Evolutionary conservation across 1,140 invertebrate genomes (phyloP), one percentile per base, ranked within the genome.

Genomic region (Tenebrio molitor): DNA sequence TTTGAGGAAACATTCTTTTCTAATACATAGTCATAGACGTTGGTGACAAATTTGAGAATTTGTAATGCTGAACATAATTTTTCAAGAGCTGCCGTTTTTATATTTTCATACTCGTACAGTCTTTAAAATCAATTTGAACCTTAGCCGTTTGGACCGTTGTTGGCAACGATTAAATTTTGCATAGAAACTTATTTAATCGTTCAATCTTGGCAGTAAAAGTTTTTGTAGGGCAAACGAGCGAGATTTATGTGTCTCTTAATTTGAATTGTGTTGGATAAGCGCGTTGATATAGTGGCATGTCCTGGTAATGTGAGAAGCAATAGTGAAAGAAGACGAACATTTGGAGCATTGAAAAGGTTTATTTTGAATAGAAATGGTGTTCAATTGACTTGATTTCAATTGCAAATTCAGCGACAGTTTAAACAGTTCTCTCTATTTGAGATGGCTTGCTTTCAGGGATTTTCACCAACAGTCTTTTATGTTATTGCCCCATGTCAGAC

Each of bases 301-400:
- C 50, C 23, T 29, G 19, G 50, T 58, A 58, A 58, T 58, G 50
- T 58, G 50, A 58, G 50, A 58, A 58, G 50, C 50, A 25, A 33
- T 58, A 58, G 50, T 29, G 50, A 58, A 58, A 58, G 50, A 58
- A 58, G 23, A 58, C 50, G 21, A 58, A 58, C 50, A 58, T 58
- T 29, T 29, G 50, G 19, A 58, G 50, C 50, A n/a, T 58, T 58
- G 50, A 58, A 58, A 58, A 68, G 71, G 71, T 69, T 73, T 73
- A 73, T 73, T 68, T 68, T 73, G 71, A 73, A 73, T 73, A 68
- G 71, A 68, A 73, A 73, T 66, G 64, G 65, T 73, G 71, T 73
- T 73, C 71, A 73, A 73, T 73, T 73, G 71, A 67, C 44, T 73
- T 68, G 71, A 73, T 73, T 73, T 73, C 71, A 68, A 73, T 73